Conservation (phyloP, 2,888 invertebrate species). For the Mystacides longicornis region DNA sequence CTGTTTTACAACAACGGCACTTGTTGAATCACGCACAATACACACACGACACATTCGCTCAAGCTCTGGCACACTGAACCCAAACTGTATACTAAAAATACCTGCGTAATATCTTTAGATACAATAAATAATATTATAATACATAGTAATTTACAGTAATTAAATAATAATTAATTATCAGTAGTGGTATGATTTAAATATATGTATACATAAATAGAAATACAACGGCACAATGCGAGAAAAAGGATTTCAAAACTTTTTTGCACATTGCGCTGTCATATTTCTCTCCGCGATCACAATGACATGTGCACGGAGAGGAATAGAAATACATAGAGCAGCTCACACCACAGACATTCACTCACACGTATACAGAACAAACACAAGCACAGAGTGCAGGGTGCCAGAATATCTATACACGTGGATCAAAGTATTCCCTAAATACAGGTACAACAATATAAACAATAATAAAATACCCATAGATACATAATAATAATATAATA, state of each 20-base stretch:
- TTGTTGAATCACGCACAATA: slow-evolving; percentile 7
- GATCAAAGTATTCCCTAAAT: not conserved
- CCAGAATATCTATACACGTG: not conserved
- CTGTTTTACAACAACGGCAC: slow-evolving; percentile 18
- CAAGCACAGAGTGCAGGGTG: not conserved
- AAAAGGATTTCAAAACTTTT: no score
- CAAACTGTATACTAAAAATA: slow-evolving; percentile 17
- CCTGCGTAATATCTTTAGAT: slow-evolving; percentile 6
- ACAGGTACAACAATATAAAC: slow-evolving; percentile 16
- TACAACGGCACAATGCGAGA: not conserved
- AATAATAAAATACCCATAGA: slow-evolving; percentile 8
- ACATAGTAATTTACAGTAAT: slow-evolving; percentile 9
- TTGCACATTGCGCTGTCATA: no score
- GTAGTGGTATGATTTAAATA: not conserved
- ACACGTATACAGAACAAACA: not conserved
- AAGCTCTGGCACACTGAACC: slow-evolving; percentile 18
- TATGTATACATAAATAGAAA: slow-evolving; percentile 13
- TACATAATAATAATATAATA: slow-evolving; percentile 3
- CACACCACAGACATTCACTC: no score
- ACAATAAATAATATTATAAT: slow-evolving; percentile 13
- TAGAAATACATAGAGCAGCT: no score
- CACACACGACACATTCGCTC: slow-evolving; percentile 6
- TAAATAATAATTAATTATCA: not conserved
- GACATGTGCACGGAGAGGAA: no score
- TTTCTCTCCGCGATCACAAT: no score